Evolutionary conservation across 2,888 invertebrate species (phyloP).

Genomic region (Tethea ocularis): DNA sequence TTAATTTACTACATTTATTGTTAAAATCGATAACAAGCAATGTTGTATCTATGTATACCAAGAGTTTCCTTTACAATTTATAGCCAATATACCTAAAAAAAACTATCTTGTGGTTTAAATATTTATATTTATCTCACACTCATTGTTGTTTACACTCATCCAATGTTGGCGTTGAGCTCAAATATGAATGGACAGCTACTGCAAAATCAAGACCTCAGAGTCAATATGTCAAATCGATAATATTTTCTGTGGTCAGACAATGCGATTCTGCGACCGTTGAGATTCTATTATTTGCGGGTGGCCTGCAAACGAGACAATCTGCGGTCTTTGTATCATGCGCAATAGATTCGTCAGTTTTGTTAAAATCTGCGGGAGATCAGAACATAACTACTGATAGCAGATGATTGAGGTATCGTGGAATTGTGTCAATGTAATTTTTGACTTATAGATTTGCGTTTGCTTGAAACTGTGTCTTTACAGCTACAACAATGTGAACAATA

Average conservation of each 20-base stretch:
- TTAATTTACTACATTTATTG: too few relatives aligned
- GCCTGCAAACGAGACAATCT: constrained; percentile 48
- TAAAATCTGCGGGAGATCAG: constrained; percentile 46
- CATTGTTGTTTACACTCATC: constrained; percentile 27
- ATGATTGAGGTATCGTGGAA: constrained; percentile 15
- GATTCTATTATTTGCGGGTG: constrained; percentile 71
- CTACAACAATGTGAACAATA: neutral
- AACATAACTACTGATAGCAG: constrained; percentile 16
- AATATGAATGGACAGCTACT: constrained; percentile 40
- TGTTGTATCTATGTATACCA: too few relatives aligned
- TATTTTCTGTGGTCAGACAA: constrained; percentile 55
- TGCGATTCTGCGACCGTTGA: constrained; percentile 43
- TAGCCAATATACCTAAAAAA: too few relatives aligned
- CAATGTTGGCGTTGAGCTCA: constrained; percentile 31
- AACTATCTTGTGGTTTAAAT: neutral
- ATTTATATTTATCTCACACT: neutral
- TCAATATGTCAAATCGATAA: constrained; percentile 60
- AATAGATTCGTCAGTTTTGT: constrained; percentile 69
- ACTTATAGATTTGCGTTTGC: constrained; percentile 1
- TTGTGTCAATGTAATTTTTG: constrained; percentile 21
- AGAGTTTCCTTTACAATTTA: too few relatives aligned
- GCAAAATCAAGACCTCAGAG: constrained; percentile 54
- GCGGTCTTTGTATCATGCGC: constrained; percentile 47
- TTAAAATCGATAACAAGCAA: too few relatives aligned
- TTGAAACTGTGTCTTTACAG: neutral